phyloP scores from a whole-genome alignment of 1,140 invertebrate genomes.

The Cherax destructor region DNA sequence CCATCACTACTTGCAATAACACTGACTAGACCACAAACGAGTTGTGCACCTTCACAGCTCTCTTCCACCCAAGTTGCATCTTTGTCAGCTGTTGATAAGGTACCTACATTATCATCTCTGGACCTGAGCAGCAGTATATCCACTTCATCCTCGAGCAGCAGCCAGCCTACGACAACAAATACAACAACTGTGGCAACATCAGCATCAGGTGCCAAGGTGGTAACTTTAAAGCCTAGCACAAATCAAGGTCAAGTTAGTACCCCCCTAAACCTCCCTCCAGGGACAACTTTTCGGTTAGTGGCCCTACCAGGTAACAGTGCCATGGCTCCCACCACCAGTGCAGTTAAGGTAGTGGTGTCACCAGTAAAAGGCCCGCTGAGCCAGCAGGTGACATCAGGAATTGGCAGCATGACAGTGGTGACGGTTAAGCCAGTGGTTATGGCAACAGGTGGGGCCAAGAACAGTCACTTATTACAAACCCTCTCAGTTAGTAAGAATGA shows the following conservation, averaged over 20 bases:
- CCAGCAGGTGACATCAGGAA: conserved; percentile 63
- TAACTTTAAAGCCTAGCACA: conserved; percentile 69
- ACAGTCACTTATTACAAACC: conserved; percentile 64
- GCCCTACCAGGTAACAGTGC: conserved; percentile 69
- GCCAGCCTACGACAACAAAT: background rate
- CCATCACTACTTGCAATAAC: conserved; percentile 54
- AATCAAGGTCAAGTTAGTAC: conserved; percentile 64
- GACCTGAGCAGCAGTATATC: conserved; percentile 23
- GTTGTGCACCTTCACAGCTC: conserved; percentile 33
- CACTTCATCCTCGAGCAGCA: conserved; percentile 12
- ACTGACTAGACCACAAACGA: conserved; percentile 46
- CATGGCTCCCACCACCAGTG: conserved; percentile 70
- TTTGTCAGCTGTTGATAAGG: conserved; percentile 36
- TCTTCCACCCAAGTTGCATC: conserved; percentile 37
- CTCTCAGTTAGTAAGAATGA: conserved; percentile 66
- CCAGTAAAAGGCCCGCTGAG: conserved; percentile 67
- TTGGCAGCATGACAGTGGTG: conserved; percentile 66
- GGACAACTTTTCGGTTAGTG: conserved; percentile 71
- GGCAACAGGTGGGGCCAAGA: conserved; percentile 66
- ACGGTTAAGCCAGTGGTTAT: conserved; percentile 63
- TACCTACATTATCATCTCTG: conserved; percentile 10
- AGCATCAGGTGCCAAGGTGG: conserved; percentile 61
- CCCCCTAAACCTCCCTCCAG: conserved; percentile 64
- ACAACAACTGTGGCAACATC: conserved; percentile 44
- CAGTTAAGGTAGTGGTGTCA: conserved; percentile 69